phyloP scores from a whole-genome alignment of 2,888 invertebrate genomes.

The Ichneumon xanthorius region DNA sequence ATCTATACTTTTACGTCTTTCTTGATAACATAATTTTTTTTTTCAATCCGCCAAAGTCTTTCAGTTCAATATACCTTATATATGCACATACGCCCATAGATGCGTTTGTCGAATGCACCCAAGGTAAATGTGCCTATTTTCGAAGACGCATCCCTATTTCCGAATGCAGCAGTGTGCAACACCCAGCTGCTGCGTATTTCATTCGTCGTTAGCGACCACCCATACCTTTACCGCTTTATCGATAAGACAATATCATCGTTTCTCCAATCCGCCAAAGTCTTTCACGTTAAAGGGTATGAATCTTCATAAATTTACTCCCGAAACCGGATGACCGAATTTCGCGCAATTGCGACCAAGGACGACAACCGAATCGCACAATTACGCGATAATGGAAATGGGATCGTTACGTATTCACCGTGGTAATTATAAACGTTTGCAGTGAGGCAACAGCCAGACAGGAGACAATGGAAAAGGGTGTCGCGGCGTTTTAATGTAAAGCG shows the following conservation, averaged over 20 bases:
- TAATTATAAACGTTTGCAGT: slow-evolving; percentile 31
- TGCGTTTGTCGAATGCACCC: background rate
- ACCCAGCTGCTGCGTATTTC: background rate
- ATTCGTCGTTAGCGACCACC: background rate
- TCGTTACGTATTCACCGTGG: background rate
- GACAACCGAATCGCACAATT: background rate
- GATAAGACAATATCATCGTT: background rate
- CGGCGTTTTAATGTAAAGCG: background rate
- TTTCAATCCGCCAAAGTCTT: too few species aligned
- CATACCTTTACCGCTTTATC: background rate
- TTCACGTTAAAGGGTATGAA: background rate
- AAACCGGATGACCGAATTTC: background rate
- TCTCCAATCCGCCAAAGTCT: background rate
- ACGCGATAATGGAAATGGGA: background rate
- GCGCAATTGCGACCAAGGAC: background rate
- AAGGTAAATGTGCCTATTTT: background rate
- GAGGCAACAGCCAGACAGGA: background rate
- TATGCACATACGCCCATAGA: background rate
- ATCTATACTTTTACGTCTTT: background rate
- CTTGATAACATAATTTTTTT: background rate
- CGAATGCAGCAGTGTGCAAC: background rate
- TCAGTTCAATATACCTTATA: too few species aligned
- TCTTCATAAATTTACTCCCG: background rate
- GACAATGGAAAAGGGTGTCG: slow-evolving; percentile 30
- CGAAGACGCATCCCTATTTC: background rate